Evolutionary conservation across 2,888 invertebrate species (phyloP).

Genomic region (Polia nebulosa): DNA sequence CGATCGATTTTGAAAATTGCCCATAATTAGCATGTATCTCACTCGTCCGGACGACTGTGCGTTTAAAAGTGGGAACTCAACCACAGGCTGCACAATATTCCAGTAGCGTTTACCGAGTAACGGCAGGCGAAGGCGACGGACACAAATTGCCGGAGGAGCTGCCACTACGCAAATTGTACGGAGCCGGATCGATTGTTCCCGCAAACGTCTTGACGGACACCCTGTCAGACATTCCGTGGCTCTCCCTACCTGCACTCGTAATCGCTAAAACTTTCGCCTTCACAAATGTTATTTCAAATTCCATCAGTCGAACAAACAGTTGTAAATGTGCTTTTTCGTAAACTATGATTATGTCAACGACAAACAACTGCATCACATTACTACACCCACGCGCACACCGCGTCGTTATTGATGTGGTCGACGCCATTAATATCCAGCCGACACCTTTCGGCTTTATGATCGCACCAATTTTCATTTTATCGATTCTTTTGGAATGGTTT

Average conservation of each 20-base stretch:
- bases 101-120: slow-evolving; percentile 90
- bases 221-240: slow-evolving; percentile 50
- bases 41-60: slow-evolving; percentile 85
- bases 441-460: slow-evolving; percentile 69
- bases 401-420: slow-evolving; percentile 70
- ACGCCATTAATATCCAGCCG: slow-evolving; percentile 69
- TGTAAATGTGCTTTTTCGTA: slow-evolving; percentile 45
- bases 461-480: slow-evolving; percentile 65
- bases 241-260: slow-evolving; percentile 31
- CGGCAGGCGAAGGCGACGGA: slow-evolving; percentile 88
- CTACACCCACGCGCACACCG: slow-evolving; percentile 66
- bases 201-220: slow-evolving; percentile 66
- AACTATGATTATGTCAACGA: slow-evolving; percentile 60
- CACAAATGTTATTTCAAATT: slow-evolving; percentile 47
- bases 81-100: slow-evolving; percentile 88
- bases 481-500: slow-evolving; percentile 50
- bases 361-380: slow-evolving; percentile 65
- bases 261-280: slow-evolving; percentile 44
- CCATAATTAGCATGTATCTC: slow-evolving; percentile 90
- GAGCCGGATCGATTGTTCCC: slow-evolving; percentile 82
- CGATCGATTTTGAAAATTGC: slow-evolving; percentile 91
- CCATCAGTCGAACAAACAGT: slow-evolving; percentile 59
- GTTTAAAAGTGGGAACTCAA: slow-evolving; percentile 87
- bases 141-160: slow-evolving; percentile 89
- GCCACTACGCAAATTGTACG: slow-evolving; percentile 88